Evolutionary conservation across 2,113 vertebrate species (phyloP), one percentile per base, ranked within the genome.

Genomic region (Tretioscincus oriximinensis): DNA sequence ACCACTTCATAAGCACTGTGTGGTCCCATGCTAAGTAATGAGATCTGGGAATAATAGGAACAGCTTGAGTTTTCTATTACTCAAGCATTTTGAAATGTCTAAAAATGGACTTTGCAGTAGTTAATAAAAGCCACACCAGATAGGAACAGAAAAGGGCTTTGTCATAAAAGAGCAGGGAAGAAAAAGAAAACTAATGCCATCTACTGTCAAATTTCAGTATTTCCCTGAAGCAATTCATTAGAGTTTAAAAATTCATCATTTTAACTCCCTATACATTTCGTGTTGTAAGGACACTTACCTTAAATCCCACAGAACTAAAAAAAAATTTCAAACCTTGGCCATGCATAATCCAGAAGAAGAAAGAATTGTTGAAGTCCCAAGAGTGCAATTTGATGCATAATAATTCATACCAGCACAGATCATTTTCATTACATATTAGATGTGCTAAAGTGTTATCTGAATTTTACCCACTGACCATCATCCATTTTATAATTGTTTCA

Each of bases 11-110:
- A 75, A 80, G 58, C 54, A 51, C 0, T 49, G 73, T 82, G 67
- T 24, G 76, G 63, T 74, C 69, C 82, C 74, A 67, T 80, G 82
- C 88, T 84, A 88, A 89, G 69, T 88, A 88, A 87, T 86, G 82
- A 83, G 73, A 72, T 82, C 83, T 77, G 81, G 81, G 78, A 91
- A 84, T 88, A 88, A 82, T 58, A 82, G 47, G 29, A 91, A 86
- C 85, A 92, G 80, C 72, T 91, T 92, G 90, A 84, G 71, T 91
- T 90, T 85, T 88, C 74, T 41, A 67, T 91, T 94, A 87, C 85
- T 92, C 93, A 91, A 90, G 81, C 81, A 73, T 60, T 77, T 82
- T 69, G 65, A 93, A 93, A 86, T 87, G 75, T 86, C 92, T 89
- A 86, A 88, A 92, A 88, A 84, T 89, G 87, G 88, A 72, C 75